Evolutionary conservation across 1,140 invertebrate genomes (phyloP), one percentile per base, ranked within the genome.

Genomic region (Macrocentrus cingulum): DNA sequence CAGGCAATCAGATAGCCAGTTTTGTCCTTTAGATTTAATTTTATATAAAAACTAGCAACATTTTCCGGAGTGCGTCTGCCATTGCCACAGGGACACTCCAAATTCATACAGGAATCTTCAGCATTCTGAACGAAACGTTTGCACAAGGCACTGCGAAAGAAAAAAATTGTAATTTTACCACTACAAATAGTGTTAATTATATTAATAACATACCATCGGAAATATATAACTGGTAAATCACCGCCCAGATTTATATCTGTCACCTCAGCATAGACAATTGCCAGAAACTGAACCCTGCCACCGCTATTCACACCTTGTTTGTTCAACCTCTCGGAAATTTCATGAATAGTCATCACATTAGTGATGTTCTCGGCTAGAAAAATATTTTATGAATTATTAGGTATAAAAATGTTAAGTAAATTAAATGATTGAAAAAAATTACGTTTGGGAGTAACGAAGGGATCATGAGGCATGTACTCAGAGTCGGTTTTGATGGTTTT

Each of bases 1-100:
- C 77, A 79, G 8, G 74, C 76, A 5, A 80, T 66, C 0, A 81
- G 65, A 59, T 79, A 77, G 25, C 80, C 80, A 5, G 80, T 78
- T 4, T 78, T 64, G 41, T 81, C 80, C 60, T 74, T 80, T 1
- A 81, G 54, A 63, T 75, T 77, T 1, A 81, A 52, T 64, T 74
- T 76, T 1, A 81, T 20, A 25, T 75, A 75, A 13, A 80, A 68
- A 22, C 53, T 68, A 0, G 56, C 37, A 1, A 66, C 13, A 36
- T 79, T 80, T 11, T 67, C 49, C 6, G 75, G 76, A 4, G 56
- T 41, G 13, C 60, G 67, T 29, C 45, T 65, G 11, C 78, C 78
- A 48, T 71, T 78, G 23, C 79, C 78, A n/a, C 69, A 75, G 4
- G 78, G 72, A 51, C 80, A 81, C 9, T 77, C 71, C 23, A 78